Evolutionary conservation across 2,888 invertebrate species (phyloP), one percentile per base, ranked within the genome.

Genomic region (Ichneumoninae sp.): DNA sequence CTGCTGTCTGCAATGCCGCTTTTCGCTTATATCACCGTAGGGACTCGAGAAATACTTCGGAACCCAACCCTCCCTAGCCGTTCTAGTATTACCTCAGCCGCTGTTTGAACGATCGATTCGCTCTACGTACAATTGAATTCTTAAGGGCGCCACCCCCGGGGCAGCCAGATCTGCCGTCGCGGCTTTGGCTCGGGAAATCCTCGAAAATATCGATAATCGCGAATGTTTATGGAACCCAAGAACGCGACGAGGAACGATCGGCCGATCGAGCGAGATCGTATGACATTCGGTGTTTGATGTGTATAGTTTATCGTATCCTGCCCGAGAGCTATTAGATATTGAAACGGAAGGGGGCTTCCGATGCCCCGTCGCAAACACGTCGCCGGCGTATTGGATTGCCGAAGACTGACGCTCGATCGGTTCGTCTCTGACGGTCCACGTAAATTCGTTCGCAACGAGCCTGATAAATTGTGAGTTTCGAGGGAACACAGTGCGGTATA

Each of bases 211-310:
- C 82, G 79, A 84, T 84, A 79, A 72, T 75, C 70, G 66, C 79
- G 75, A 82, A 79, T 82, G 78, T 82, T 84, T 72, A 75, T 57
- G 40, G 68, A 74, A 75, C 30, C 62, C 50, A 71, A 70, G 66
- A 70, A 26, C 13, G 10, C 10, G 60, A 79, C n/a, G 71, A 66
- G 47, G 69, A 62, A 71, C 40, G 66, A 66, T 62, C 54, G 19
- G 78, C 74, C 74, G 80, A 85, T 85, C 84, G 82, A 80, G 85
- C 66, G 71, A 81, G 79, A 83, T 86, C 82, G 85, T 86, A 82
- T 85, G 66, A 82, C 85, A 75, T 79, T 84, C 60, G 47, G 40
- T 65, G 79, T 75, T 47, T 47, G 22, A 62, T 13, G 13, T 40
- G 10, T 68, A 68, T 5, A 26, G 54, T 70, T 57, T n/a, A 26